These are phyloP conservation scores for Apistogramma diplotaenia DNA, from an alignment of 2,113 vertebrate genomes.

Conservation along the genomic window DNA sequence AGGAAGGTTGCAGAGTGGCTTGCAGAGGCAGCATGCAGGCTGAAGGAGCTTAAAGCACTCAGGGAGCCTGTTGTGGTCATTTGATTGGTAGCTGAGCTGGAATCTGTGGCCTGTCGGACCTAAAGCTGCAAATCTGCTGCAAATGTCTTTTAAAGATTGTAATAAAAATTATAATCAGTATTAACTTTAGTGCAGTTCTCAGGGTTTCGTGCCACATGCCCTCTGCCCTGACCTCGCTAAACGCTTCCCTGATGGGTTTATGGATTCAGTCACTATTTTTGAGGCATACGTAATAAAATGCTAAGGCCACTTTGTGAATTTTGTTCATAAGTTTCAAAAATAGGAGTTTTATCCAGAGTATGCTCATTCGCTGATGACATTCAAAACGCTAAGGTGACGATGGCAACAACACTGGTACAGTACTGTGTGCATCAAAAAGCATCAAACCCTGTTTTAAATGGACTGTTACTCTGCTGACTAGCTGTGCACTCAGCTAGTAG, in stretches of 20 bases:
- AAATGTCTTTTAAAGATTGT: too few relatives aligned
- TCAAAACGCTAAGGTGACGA: background rate
- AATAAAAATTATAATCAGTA: too few relatives aligned
- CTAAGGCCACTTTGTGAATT: too few relatives aligned
- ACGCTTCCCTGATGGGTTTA: too few relatives aligned
- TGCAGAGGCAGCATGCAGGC: background rate
- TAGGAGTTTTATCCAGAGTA: background rate
- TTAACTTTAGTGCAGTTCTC: too few relatives aligned
- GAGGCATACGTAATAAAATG: too few relatives aligned
- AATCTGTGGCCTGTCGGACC: background rate
- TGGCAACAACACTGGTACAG: fast-evolving
- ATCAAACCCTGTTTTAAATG: background rate
- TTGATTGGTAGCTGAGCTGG: background rate
- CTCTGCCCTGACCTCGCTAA: too few relatives aligned
- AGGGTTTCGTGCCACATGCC: too few relatives aligned
- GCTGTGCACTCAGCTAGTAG: background rate
- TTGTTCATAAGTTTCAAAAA: background rate
- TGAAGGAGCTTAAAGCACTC: background rate
- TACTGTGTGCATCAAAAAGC: background rate
- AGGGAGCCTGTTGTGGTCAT: background rate
- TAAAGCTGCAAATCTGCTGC: too few relatives aligned
- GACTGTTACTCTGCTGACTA: background rate
- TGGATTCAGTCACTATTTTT: too few relatives aligned
- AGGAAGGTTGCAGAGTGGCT: background rate
- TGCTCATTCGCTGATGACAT: background rate